These are phyloP conservation scores for Scatophagus argus DNA, from an alignment of 2,113 vertebrate species.

Conservation along the genomic window DNA sequence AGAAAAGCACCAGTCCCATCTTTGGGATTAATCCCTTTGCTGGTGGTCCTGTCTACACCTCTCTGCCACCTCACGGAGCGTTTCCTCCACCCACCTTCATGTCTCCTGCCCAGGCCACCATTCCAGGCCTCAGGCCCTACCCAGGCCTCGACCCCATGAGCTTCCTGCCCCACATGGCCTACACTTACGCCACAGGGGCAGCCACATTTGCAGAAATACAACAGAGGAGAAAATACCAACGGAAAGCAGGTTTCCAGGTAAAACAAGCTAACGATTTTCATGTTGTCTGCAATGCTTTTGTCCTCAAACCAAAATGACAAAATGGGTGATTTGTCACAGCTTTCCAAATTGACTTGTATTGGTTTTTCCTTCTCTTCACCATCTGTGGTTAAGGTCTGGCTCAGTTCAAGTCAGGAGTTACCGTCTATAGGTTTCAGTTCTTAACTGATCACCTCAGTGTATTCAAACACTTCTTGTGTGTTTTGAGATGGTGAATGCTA, in stretches of 20 bases:
- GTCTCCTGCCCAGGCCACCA: conserved; percentile 93
- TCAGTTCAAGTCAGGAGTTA: neutral
- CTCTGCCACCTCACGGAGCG: conserved; percentile 93
- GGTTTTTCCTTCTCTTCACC: neutral
- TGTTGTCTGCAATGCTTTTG: neutral
- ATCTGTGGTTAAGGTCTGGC: neutral
- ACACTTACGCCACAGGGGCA: conserved; percentile 93
- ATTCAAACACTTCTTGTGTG: too few species aligned
- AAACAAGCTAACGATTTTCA: conserved; percentile 23
- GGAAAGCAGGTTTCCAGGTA: conserved; percentile 97
- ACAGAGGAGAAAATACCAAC: conserved; percentile 95
- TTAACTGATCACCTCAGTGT: too few species aligned
- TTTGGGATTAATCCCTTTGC: conserved; percentile 94
- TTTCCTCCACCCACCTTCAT: conserved; percentile 95
- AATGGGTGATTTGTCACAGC: neutral
- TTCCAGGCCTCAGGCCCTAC: conserved; percentile 93
- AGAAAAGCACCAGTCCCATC: conserved; percentile 94
- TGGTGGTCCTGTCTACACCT: conserved; percentile 91
- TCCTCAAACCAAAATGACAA: neutral
- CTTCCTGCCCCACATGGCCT: conserved; percentile 98
- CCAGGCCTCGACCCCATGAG: conserved; percentile 95
- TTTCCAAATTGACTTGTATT: neutral
- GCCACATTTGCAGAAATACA: conserved; percentile 96
- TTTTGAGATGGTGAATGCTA: too few species aligned
- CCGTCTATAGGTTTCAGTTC: too few species aligned